Percentiles rank a stretch among this genome's conserved stretches.
These are phyloP conservation scores for Stomatorhinus ivindoensis DNA, from an alignment of 2,113 vertebrate species.

Conservation along the genomic window DNA sequence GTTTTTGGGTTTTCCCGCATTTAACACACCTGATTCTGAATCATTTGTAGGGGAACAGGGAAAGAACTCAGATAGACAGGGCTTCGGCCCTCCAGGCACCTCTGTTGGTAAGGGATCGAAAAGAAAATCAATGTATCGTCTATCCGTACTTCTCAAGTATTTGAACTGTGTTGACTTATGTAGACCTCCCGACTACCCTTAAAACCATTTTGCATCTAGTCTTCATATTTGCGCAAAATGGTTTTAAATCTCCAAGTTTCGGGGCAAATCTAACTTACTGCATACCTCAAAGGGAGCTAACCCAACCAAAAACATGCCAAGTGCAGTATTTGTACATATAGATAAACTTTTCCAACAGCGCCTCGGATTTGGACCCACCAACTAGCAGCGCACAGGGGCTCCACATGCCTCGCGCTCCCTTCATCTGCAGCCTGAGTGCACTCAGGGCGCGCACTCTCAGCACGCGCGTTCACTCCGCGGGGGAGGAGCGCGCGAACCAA, in stretches of 20 bases:
- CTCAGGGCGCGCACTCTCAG: neutral
- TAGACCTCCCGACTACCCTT: neutral
- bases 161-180: neutral
- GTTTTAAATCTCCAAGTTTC: neutral
- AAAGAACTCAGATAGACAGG: no score
- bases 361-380: neutral
- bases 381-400: neutral
- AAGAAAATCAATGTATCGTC: neutral
- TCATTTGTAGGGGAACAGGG: no score
- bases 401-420: neutral
- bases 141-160: neutral
- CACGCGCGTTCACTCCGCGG: neutral
- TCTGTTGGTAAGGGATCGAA: neutral
- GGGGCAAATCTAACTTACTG: neutral
- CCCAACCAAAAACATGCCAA: neutral
- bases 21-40: no score
- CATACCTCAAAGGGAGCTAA: neutral
- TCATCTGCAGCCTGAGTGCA: neutral
- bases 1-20: no score
- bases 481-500: neutral
- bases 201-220: neutral
- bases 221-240: neutral
- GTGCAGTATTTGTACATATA: neutral
- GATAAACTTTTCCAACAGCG: neutral
- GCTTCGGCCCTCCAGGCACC: no score